Base-by-base conservation (phyloP, 2,113 vertebrate genomes). In the Mobula hypostoma region DNA sequence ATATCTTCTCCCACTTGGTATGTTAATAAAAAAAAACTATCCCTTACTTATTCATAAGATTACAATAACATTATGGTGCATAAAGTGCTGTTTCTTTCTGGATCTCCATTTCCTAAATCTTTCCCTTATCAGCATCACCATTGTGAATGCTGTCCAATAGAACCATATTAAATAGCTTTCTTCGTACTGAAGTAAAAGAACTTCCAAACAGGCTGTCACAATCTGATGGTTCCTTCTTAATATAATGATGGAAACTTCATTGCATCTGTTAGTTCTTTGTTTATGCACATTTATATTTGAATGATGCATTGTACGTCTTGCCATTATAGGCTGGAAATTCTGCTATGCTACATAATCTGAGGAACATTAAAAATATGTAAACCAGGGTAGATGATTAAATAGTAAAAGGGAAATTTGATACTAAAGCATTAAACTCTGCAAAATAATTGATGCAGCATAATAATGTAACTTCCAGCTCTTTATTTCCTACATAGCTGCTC, bases 321-420 rank as follows among this genome's bases (percentile, higher is more conserved):
- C 58, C 83, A 88, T 88, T 63, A 63, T 14, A n/a, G 27, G 0
- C 58, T n/a, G 29, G 58, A 88, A n/a, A 88, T 88, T 58, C 27
- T 88, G 56, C 56, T 88, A 61, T 63, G 58, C 58, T 12, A 63
- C 12, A 63, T 88, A 88, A 63, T 88, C 58, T 88, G 83, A 88
- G 5, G 4, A 63, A 12, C 58, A 88, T 11, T 29, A n/a, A 12
- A 63, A 88, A 88, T 88, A 63, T 63, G 14, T 29, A 88, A 63
- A 58, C 61, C 61, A 17, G 61, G 19, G 24, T 63, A 29, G 27
- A 14, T 58, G 7, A 29, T 63, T n/a, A 63, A 87, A 63, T 61
- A 87, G 27, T 87, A n/a, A 56, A 87, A 88, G 85, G 15, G 56
- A 61, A 88, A 63, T 88, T n/a, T 63, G 56, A 88, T 85, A 85